Base-by-base conservation (phyloP, 2,888 invertebrate genomes). In the Thelaira solivaga region DNA sequence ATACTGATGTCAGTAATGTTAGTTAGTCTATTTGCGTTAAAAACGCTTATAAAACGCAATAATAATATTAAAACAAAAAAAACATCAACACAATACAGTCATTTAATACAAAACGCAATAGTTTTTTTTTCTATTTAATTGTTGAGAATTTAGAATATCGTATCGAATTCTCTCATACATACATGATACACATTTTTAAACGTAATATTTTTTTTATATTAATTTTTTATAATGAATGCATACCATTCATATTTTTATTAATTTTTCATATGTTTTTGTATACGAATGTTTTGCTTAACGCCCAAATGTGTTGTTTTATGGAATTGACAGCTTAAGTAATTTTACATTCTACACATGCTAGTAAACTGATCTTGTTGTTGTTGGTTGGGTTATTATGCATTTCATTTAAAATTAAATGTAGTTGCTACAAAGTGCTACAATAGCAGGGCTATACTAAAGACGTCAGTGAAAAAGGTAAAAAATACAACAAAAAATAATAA, bases 1-100 rank as follows among this genome's bases (percentile, higher is more conserved):
- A n/a, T n/a, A 57, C 57, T 36, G 20, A 31, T 41, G 61, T 2
- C 43, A 18, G 41, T 24, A 16, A 26, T 31, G 29, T 41, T 43
- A 16, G 11, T 45, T 13, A 16, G 11, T 45, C 20, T 43, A 11
- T 59, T 65, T 59, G 62, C 22, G 26, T 20, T 64, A 10, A 29
- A 51, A 49, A 47, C 11, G 45, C 31, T 53, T 45, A n/a, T 45
- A 29, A 45, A 72, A 64, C 64, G 73, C 72, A 55, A 64, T 59
- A 59, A 41, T n/a, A n/a, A n/a, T n/a, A n/a, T n/a, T n/a, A 57
- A 57, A 72, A 39, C 16, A 36, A 10, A 55, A n/a, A 8, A 6
- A 22, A 57, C 18, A 20, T 31, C 8, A 41, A 61, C n/a, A 20
- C 18, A n/a, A 34, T 1, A 24, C 16, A 11, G 16, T 45, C 8